These are phyloP conservation scores for Labroides dimidiatus DNA, from an alignment of 2,797 vertebrate species.

Conservation along the genomic window DNA sequence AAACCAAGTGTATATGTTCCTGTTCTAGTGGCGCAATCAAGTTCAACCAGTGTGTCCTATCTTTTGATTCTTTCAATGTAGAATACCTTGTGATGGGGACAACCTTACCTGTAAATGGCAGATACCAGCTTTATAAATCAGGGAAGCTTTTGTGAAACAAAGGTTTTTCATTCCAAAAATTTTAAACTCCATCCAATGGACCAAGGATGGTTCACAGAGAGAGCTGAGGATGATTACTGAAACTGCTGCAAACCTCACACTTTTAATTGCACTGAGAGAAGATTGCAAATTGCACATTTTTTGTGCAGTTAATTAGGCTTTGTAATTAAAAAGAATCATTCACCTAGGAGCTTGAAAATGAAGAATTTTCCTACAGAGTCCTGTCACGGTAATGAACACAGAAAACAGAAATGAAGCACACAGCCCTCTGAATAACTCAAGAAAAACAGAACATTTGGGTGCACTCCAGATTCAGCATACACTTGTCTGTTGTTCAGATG, in stretches of 20 bases:
- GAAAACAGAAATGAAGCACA: conserved; percentile 25
- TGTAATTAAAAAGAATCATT: conserved; percentile 38
- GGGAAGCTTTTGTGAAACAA: too few relatives aligned
- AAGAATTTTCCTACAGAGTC: conserved; percentile 9
- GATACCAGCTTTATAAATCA: too few relatives aligned
- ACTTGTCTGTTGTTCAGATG: conserved; percentile 36
- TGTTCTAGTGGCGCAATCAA: too few relatives aligned
- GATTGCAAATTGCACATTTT: conserved; percentile 34
- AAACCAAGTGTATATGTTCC: not conserved
- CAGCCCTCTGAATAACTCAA: conserved; percentile 10
- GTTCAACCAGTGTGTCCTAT: too few relatives aligned
- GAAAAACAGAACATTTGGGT: conserved; percentile 20
- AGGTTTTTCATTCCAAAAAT: not conserved
- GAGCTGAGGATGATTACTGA: not conserved
- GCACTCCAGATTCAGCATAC: conserved; percentile 10
- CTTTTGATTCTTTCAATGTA: too few relatives aligned
- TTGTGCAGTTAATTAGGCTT: conserved; percentile 39
- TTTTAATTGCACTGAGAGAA: conserved; percentile 33
- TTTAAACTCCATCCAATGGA: not conserved
- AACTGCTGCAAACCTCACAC: conserved; percentile 18
- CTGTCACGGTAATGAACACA: conserved; percentile 31
- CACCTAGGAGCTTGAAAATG: conserved; percentile 22
- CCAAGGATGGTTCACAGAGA: not conserved
- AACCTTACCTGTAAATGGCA: too few relatives aligned
- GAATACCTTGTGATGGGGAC: too few relatives aligned